Evolutionary conservation across 2,113 vertebrate genomes (phyloP), one percentile per base, ranked within the genome.

Genomic region (Oncorhynchus masou): DNA sequence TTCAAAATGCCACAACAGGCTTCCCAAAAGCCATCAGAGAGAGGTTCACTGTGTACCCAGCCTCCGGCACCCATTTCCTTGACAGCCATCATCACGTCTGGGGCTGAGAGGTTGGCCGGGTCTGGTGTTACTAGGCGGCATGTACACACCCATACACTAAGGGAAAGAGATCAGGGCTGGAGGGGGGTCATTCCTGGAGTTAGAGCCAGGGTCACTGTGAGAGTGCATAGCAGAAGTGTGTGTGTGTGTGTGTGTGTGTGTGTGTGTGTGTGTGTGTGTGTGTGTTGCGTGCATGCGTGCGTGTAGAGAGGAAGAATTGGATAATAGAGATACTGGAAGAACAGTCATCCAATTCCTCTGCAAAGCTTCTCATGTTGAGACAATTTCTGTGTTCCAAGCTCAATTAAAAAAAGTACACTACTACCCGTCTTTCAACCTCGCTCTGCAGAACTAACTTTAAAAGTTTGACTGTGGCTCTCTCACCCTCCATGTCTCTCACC

Each of bases 11-110:
- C 57, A 62, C 9, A 60, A 13, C 51, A n/a, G 7, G 19, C 34
- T 60, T 60, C n/a, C 29, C 25, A n/a, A 7, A 59, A 39, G 71
- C 27, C 11, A 73, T 62, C 57, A n/a, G 16, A 62, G 5, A 19
- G 34, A 39, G 54, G 29, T 62, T 20, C 57, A 34, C 54, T 20
- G 54, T 39, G 71, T 22, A 31, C 49, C 51, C 27, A n/a, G 49
- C 51, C 71, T 72, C 54, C 71, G 27, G 71, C 13, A 11, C 16
- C 54, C 31, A 39, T 73, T 73, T 45, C 71, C n/a, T n/a, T 69
- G 68, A 69, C 2, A 15, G 31, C 68, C 34, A 45, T 45, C 68
- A 69, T 11, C 68, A 69, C 68, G 16, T 39, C 34, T 45, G 34
- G 68, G 29, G 19, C 9, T n/a, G 12, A 11, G 7, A 34, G 68